These are phyloP conservation scores for Erebia ligea DNA, from an alignment of 2,888 invertebrate species.

Conservation along the genomic window DNA sequence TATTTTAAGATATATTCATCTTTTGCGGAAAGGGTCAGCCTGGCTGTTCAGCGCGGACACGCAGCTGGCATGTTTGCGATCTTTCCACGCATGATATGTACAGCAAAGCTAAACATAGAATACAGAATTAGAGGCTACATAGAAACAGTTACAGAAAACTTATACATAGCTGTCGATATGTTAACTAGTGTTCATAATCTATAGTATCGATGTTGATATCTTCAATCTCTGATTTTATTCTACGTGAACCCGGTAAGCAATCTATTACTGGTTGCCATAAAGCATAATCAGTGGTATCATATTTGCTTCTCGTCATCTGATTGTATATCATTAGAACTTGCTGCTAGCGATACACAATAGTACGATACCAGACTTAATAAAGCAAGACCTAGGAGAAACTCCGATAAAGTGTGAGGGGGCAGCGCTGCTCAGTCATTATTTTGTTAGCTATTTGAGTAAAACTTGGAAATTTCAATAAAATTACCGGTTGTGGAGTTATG, in stretches of 20 bases:
- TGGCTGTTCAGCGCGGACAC: too few relatives aligned
- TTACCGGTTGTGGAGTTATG: constrained; percentile 57
- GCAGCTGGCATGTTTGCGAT: too few relatives aligned
- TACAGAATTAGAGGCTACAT: too few relatives aligned
- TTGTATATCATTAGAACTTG: constrained; percentile 60
- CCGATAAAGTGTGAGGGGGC: constrained; percentile 68
- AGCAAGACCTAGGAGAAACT: constrained; percentile 63
- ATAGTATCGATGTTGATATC: background rate
- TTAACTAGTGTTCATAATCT: background rate
- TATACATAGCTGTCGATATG: too few relatives aligned
- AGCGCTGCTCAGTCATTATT: constrained; percentile 67
- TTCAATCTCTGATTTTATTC: background rate
- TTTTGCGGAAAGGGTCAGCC: too few relatives aligned
- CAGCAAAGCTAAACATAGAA: too few relatives aligned
- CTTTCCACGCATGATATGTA: too few relatives aligned
- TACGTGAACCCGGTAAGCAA: constrained; percentile 21
- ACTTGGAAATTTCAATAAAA: constrained; percentile 70
- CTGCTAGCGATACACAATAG: constrained; percentile 65
- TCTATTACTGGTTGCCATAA: constrained; percentile 21
- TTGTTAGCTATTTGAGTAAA: constrained; percentile 73
- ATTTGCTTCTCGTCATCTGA: constrained; percentile 51
- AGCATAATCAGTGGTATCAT: constrained; percentile 45
- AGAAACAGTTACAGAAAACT: too few relatives aligned
- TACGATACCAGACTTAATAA: constrained; percentile 72
- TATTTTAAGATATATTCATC: too few relatives aligned